A percentile compares a stretch with the other conserved stretches of the same genome.
phyloP scores from a whole-genome alignment of 2,113 vertebrate genomes.

The Pandion haliaetus region DNA sequence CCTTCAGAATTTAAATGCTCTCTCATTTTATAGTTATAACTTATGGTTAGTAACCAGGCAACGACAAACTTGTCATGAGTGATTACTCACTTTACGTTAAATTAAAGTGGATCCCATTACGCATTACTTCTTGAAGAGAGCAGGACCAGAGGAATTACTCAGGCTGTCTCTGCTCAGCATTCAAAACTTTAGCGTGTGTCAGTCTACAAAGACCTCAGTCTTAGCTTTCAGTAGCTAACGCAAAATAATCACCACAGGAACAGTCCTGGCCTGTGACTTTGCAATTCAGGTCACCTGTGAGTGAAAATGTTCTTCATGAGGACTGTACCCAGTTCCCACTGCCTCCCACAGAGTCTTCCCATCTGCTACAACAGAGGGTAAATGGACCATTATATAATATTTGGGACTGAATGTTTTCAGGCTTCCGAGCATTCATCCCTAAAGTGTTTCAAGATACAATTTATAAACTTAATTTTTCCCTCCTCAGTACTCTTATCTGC shows the following conservation, averaged over 20 bases:
- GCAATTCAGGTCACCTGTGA: not conserved
- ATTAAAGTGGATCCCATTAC: not conserved
- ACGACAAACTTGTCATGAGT: not conserved
- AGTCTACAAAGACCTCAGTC: not conserved
- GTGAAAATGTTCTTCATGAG: not conserved
- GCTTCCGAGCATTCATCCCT: not conserved
- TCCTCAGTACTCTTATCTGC: not conserved
- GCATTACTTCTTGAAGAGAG: not conserved
- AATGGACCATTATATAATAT: not conserved
- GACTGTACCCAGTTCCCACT: not conserved
- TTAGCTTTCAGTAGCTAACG: not conserved
- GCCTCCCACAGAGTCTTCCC: not conserved
- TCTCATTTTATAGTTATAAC: not conserved
- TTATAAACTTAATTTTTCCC: not conserved
- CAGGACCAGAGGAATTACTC: not conserved
- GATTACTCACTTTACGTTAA: not conserved
- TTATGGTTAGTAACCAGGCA: not conserved
- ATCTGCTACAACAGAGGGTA: not conserved
- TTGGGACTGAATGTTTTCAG: not conserved
- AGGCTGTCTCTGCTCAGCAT: not conserved
- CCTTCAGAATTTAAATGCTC: not conserved
- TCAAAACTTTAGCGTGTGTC: not conserved
- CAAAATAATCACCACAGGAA: not conserved
- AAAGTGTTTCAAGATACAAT: not conserved
- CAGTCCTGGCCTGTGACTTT: not conserved